Evolutionary conservation across 2,797 vertebrate species (phyloP).

Genomic region (Ficedula albicollis): DNA sequence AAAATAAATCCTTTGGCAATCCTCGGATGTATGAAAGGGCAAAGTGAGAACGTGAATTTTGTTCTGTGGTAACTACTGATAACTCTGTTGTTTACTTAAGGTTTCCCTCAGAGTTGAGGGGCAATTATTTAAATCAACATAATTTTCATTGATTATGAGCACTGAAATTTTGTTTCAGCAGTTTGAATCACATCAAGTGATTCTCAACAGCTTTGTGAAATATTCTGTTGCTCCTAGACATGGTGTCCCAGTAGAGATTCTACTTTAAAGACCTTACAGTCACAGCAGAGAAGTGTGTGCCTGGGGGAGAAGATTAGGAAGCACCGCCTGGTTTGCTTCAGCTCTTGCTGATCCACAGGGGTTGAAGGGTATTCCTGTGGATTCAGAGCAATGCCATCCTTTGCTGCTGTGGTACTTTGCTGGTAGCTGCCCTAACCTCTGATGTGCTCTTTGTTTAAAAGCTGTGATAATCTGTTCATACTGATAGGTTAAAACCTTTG

Average conservation of each 20-base stretch:
- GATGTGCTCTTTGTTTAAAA: background rate
- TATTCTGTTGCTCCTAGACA: background rate
- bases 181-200: background rate
- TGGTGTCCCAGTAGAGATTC: background rate
- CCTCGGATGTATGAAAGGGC: background rate
- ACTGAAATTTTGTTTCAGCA: background rate
- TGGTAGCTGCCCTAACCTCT: background rate
- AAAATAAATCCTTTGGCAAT: background rate
- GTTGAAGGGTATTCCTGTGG: fast-evolving
- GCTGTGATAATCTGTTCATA: background rate
- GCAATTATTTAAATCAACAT: background rate
- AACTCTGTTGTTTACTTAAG: background rate
- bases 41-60: background rate
- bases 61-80: background rate
- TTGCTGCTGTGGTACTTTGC: background rate
- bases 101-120: background rate
- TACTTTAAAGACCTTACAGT: background rate
- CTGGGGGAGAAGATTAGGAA: background rate
- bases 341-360: background rate
- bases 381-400: background rate
- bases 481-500: background rate
- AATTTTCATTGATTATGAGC: background rate
- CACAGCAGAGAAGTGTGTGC: background rate
- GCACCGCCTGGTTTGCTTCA: background rate
- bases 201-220: background rate